Conservation (phyloP, 2,888 invertebrate species). For the Malthinus flaveolus region DNA sequence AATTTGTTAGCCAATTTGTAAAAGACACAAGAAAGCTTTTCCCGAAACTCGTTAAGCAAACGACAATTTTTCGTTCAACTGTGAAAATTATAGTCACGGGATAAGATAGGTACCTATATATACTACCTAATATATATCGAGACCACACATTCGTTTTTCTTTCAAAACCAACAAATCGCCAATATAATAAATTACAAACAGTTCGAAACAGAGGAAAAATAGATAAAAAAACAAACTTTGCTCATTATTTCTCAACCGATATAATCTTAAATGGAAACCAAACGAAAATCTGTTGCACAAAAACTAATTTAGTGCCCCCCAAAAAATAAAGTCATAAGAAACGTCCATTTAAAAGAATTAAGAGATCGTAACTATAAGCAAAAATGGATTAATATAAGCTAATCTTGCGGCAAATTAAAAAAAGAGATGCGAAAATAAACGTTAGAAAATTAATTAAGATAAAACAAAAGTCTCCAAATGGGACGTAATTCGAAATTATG, state of each 20-base stretch:
- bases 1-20: constrained; percentile 6
- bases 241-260: constrained; percentile 3
- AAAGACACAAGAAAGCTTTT: constrained; percentile 2
- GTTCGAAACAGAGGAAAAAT: neutral
- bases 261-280: neutral
- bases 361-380: constrained; percentile 6
- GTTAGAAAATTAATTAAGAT: too few relatives aligned
- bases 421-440: neutral
- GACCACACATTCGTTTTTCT: neutral
- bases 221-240: constrained; percentile 3
- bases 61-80: constrained; percentile 5
- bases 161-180: neutral
- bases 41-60: constrained; percentile 10
- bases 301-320: constrained; percentile 9
- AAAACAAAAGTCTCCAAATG: too few relatives aligned
- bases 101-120: neutral
- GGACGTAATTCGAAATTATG: too few relatives aligned
- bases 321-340: neutral
- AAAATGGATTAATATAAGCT: constrained; percentile 11
- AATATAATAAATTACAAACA: neutral
- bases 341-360: constrained; percentile 7
- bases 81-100: constrained; percentile 8
- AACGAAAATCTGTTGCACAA: constrained; percentile 8
- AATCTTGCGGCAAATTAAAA: constrained; percentile 1
- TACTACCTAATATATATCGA: too few relatives aligned